These are phyloP conservation scores for Aphodius sticticus DNA, from an alignment of 2,888 invertebrate species.

Conservation along the genomic window DNA sequence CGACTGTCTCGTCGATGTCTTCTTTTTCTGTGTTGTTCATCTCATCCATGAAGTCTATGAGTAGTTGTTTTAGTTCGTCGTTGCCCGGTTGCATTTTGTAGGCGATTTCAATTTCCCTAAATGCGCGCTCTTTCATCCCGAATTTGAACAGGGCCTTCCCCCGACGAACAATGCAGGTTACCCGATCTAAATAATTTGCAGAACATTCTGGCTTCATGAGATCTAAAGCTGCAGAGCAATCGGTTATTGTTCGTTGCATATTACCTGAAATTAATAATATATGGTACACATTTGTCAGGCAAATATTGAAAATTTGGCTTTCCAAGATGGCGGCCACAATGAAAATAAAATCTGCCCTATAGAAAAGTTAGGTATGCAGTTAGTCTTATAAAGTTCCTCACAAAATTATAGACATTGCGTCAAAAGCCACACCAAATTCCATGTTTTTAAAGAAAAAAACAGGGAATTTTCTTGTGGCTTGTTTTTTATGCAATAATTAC, in stretches of 20 bases:
- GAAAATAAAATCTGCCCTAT: too few relatives aligned
- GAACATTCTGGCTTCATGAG: slow-evolving; percentile 76
- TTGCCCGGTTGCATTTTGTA: slow-evolving; percentile 71
- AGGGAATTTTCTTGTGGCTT: background rate
- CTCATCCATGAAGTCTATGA: slow-evolving; percentile 32
- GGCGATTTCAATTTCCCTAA: slow-evolving; percentile 79
- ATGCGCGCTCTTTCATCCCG: slow-evolving; percentile 73
- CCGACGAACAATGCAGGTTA: slow-evolving; percentile 76
- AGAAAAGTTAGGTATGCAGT: too few relatives aligned
- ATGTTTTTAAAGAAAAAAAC: too few relatives aligned
- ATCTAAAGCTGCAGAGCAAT: slow-evolving; percentile 75
- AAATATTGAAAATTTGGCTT: too few relatives aligned
- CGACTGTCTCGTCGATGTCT: slow-evolving; percentile 13
- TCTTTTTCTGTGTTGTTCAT: slow-evolving; percentile 27
- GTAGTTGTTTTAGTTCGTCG: slow-evolving; percentile 62
- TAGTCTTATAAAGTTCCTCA: too few relatives aligned
- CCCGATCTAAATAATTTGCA: slow-evolving; percentile 74
- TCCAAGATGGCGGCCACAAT: background rate
- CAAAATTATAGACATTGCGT: too few relatives aligned
- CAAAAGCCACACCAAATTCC: too few relatives aligned
- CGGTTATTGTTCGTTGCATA: slow-evolving; percentile 67
- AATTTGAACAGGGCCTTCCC: slow-evolving; percentile 78
- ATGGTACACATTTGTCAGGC: background rate
- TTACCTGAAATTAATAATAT: slow-evolving; percentile 65
- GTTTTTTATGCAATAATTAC: slow-evolving; percentile 32